Evolutionary conservation across 2,888 invertebrate species (phyloP), one percentile per base, ranked within the genome.

Genomic region (Amitus sp.): DNA sequence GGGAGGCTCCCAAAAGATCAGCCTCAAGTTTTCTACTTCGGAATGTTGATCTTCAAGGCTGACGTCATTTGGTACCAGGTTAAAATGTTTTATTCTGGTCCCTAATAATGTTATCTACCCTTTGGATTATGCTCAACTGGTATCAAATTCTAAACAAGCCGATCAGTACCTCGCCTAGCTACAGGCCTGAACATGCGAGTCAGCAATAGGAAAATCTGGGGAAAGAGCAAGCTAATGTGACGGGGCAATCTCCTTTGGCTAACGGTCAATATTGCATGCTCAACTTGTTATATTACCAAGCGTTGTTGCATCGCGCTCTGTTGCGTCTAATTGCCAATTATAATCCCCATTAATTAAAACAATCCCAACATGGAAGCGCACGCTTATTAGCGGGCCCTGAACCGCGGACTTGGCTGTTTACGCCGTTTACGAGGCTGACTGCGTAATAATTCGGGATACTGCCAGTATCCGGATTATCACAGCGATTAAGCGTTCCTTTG

Each of bases 311-410:
- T 48, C 47, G 58, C 57, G 66, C 65, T 62, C 37, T 40, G 50
- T 46, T 61, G 68, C 68, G 68, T 65, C 71, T 77, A 77, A 78
- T 76, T 78, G 77, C 72, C 75, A 78, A 78, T 78, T 78, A 78
- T 75, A 75, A 78, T 76, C 72, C 70, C 71, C 73, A 77, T 78
- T 79, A 77, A 78, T 79, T 78, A 77, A 70, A 72, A 73, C 73
- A 74, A 77, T 75, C 67, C 70, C 62, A 66, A 72, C 77, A 75
- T 73, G 73, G 66, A 73, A 69, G 70, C 65, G 69, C 61, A 39
- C 68, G 67, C 69, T 69, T 70, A 76, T 77, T 78, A 77, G 73
- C 72, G 71, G 66, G 68, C 66, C 60, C 60, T 45, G 63, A 58
- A 60, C 59, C 64, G 61, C 61, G 71, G 68, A 72, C 71, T 71